These are phyloP conservation scores for Eutolmus rufibarbis DNA, from an alignment of 2,888 invertebrate species.

Conservation along the genomic window DNA sequence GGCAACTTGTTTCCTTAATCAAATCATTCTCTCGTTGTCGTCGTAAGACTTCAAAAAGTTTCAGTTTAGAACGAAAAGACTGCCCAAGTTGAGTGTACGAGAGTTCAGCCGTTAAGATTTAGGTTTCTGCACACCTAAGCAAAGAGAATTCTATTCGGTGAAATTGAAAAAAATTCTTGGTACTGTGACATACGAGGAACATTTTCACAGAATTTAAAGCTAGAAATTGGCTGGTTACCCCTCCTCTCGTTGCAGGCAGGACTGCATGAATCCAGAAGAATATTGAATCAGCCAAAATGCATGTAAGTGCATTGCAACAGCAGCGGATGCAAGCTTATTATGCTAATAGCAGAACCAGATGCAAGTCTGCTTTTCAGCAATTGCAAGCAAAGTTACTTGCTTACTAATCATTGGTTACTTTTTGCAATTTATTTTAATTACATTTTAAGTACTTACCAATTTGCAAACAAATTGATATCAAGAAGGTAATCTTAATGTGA, in stretches of 20 bases:
- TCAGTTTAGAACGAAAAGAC: not conserved
- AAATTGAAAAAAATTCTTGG: not conserved
- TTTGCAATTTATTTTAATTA: too few relatives aligned
- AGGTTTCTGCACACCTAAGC: not conserved
- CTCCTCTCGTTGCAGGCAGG: not conserved
- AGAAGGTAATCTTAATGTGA: too few relatives aligned
- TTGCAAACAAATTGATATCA: too few relatives aligned
- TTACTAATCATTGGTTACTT: not conserved
- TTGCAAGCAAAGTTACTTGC: not conserved
- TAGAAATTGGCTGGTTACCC: not conserved
- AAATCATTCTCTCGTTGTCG: not conserved
- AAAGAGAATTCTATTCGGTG: not conserved
- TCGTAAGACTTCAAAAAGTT: not conserved
- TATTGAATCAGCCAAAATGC: not conserved
- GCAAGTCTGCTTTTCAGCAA: not conserved
- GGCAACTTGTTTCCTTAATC: not conserved
- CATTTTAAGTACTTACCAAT: too few relatives aligned
- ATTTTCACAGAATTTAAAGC: not conserved
- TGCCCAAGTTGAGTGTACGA: not conserved
- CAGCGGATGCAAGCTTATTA: not conserved
- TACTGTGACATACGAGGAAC: not conserved
- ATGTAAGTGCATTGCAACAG: not conserved
- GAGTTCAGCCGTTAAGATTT: not conserved
- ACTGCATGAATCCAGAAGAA: not conserved
- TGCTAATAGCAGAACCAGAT: not conserved